Conservation (phyloP, 2,888 invertebrate genomes). For the Caenorhabditis uteleia region DNA sequence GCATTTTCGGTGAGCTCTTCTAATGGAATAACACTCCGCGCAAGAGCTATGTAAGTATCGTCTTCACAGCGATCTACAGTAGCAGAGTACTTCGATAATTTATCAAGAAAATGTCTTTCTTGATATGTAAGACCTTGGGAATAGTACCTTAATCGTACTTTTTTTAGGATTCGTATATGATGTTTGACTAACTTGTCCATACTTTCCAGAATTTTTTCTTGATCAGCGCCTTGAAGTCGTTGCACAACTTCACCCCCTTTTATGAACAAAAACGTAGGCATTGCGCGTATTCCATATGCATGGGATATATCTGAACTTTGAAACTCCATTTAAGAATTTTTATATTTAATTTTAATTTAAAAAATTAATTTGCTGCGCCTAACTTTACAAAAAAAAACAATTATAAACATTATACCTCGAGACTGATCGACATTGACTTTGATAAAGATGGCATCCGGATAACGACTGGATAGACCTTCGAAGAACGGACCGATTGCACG, state of each 20-base stretch:
- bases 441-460: conserved; percentile 83
- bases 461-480: conserved; percentile 85
- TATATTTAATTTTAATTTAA: neutral
- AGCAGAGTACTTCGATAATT: too few relatives aligned
- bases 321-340: too few relatives aligned
- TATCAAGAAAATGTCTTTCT: conserved; percentile 58
- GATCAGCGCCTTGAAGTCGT: conserved; percentile 86
- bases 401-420: conserved; percentile 42
- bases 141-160: too few relatives aligned
- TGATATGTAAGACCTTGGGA: too few relatives aligned
- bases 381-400: neutral
- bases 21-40: conserved; percentile 60
- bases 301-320: conserved; percentile 76
- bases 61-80: too few relatives aligned
- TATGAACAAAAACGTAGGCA: conserved; percentile 98
- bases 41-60: conserved; percentile 58
- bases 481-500: conserved; percentile 90
- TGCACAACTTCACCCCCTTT: conserved; percentile 82
- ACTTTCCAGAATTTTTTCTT: conserved; percentile 77
- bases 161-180: neutral
- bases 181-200: conserved; percentile 7
- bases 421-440: conserved; percentile 87
- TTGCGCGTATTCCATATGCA: conserved; percentile 86
- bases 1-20: conserved; percentile 43
- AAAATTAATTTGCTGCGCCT: neutral